These are phyloP conservation scores for Spodoptera picta DNA, from an alignment of 2,888 invertebrate species.

Conservation along the genomic window DNA sequence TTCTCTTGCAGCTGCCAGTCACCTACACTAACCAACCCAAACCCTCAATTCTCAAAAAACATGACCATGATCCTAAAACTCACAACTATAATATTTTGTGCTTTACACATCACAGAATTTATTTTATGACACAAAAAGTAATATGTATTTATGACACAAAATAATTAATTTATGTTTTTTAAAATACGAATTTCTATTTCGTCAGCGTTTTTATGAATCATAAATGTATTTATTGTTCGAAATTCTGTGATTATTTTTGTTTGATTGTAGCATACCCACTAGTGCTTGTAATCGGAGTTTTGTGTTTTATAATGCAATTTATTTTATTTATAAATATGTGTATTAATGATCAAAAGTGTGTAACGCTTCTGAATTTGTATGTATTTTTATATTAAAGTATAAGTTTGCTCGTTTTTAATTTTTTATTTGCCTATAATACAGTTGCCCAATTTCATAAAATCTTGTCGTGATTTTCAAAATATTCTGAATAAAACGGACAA, in stretches of 20 bases:
- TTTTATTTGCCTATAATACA: not conserved
- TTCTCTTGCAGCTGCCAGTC: slow-evolving; percentile 61
- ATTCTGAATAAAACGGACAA: too few species aligned
- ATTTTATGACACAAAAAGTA: not conserved
- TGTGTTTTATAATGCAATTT: slow-evolving; percentile 22
- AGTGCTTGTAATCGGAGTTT: slow-evolving; percentile 47
- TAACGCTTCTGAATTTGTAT: slow-evolving; percentile 47
- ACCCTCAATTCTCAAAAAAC: slow-evolving; percentile 8
- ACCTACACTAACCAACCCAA: not conserved
- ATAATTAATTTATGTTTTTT: not conserved
- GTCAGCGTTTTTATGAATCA: not conserved
- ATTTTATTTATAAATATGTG: slow-evolving; percentile 30
- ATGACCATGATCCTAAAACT: slow-evolving; percentile 7
- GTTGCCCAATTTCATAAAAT: not conserved
- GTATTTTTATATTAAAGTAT: slow-evolving; percentile 64
- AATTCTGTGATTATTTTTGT: slow-evolving; percentile 10
- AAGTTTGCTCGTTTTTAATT: slow-evolving; percentile 58
- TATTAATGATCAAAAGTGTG: slow-evolving; percentile 45
- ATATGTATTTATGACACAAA: not conserved
- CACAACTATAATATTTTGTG: not conserved
- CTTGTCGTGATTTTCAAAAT: too few species aligned
- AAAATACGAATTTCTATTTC: slow-evolving; percentile 4
- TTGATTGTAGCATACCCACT: slow-evolving; percentile 53
- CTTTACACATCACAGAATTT: slow-evolving; percentile 7
- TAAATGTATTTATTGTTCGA: not conserved